Conservation (phyloP, 2,797 vertebrate species). For the Cryptoprocta ferox region DNA sequence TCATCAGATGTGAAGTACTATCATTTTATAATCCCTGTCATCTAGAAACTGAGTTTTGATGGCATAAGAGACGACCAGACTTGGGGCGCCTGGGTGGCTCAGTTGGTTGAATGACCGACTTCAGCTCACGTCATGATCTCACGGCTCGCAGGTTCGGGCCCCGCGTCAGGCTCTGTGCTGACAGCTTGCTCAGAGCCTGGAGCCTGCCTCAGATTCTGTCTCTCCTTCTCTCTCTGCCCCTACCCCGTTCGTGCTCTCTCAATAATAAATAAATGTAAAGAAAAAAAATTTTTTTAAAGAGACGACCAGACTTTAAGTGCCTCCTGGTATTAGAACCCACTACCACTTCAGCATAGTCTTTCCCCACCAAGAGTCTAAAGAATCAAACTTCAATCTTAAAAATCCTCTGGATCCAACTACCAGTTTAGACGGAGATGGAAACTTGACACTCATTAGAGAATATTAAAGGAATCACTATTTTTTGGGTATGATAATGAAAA, state of each 20-base stretch:
- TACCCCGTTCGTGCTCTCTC: too few species aligned
- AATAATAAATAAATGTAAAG: too few species aligned
- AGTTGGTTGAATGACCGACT: too few species aligned
- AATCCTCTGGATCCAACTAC: background rate
- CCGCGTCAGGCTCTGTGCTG: too few species aligned
- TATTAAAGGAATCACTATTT: background rate
- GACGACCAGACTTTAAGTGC: background rate
- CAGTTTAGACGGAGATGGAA: background rate
- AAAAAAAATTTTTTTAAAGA: background rate
- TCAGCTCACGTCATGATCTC: too few species aligned
- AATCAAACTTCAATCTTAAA: background rate
- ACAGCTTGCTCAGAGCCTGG: too few species aligned
- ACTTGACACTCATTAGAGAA: background rate
- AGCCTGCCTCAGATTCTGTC: too few species aligned
- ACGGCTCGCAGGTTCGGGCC: too few species aligned
- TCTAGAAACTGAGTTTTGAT: background rate
- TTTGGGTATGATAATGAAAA: background rate
- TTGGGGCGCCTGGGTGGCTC: background rate
- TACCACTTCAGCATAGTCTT: background rate
- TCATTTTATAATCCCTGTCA: background rate
- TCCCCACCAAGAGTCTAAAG: background rate
- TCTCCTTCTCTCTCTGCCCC: too few species aligned
- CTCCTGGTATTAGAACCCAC: background rate
- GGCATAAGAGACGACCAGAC: background rate
- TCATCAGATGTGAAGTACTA: background rate